phyloP scores from a whole-genome alignment of 2,113 vertebrate genomes.

The Ophiodon elongatus region DNA sequence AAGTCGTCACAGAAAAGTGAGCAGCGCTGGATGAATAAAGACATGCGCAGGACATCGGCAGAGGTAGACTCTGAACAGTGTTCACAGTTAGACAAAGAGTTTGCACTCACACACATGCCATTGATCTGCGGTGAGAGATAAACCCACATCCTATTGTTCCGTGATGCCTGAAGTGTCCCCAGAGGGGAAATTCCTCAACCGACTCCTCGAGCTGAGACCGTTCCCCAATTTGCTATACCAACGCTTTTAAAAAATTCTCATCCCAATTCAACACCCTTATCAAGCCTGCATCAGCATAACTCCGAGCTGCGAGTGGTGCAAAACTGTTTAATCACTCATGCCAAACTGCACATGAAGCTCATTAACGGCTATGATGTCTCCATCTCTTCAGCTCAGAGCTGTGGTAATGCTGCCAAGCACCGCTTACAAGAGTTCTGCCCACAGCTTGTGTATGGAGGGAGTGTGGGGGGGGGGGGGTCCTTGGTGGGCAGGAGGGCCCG shows the following conservation, averaged over 20 bases:
- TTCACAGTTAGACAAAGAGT: slow-evolving; percentile 41
- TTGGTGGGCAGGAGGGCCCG: slow-evolving; percentile 13
- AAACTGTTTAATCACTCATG: slow-evolving; percentile 28
- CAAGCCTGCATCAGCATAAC: slow-evolving; percentile 25
- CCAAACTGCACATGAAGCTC: slow-evolving; percentile 45
- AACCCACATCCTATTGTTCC: slow-evolving; percentile 49
- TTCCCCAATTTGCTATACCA: slow-evolving; percentile 18
- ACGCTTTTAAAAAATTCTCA: slow-evolving; percentile 20
- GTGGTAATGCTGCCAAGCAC: neutral
- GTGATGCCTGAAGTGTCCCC: slow-evolving; percentile 27
- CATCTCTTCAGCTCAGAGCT: slow-evolving; percentile 24
- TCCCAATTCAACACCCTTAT: slow-evolving; percentile 19
- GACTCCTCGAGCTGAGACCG: neutral
- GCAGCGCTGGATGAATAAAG: neutral
- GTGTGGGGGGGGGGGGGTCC: neutral
- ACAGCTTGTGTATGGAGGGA: slow-evolving; percentile 20
- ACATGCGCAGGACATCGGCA: slow-evolving; percentile 1
- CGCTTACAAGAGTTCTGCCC: slow-evolving; percentile 36
- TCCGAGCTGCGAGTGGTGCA: slow-evolving; percentile 25
- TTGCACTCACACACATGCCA: slow-evolving; percentile 19
- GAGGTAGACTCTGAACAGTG: slow-evolving; percentile 1
- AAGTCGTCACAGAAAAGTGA: neutral
- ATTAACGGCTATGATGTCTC: slow-evolving; percentile 52
- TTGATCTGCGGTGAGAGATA: slow-evolving; percentile 57
- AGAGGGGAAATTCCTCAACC: slow-evolving; percentile 19